phyloP scores from a whole-genome alignment of 2,113 vertebrate genomes.

The Gymnobelideus leadbeateri region DNA sequence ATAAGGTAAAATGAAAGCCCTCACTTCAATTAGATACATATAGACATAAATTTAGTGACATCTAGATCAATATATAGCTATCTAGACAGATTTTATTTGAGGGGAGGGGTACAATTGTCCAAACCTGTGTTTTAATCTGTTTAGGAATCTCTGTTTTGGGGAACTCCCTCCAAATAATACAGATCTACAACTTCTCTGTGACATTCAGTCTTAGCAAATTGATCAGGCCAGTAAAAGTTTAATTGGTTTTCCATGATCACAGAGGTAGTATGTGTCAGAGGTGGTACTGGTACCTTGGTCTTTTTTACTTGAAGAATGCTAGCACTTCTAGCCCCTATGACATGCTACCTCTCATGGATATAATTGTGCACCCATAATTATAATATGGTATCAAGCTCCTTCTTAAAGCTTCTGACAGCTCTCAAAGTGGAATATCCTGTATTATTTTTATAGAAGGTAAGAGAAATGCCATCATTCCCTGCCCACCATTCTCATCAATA shows the following conservation, averaged over 20 bases:
- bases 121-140: background rate
- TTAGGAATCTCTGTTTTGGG: background rate
- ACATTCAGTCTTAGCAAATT: background rate
- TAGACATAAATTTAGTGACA: background rate
- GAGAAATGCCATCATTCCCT: background rate
- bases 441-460: slow-evolving; percentile 18
- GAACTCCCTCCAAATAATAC: background rate
- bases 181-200: background rate
- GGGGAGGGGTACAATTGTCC: background rate
- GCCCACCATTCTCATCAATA: background rate
- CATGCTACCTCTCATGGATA: background rate
- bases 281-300: background rate
- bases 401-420: background rate
- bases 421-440: background rate
- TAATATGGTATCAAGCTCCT: background rate
- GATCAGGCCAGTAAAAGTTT: background rate
- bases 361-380: background rate
- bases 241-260: background rate
- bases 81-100: background rate
- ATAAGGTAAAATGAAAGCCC: background rate
- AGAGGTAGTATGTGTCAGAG: background rate
- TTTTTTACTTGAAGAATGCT: background rate
- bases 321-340: background rate
- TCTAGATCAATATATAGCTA: background rate
- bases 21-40: background rate